Percentiles rank a stretch among this genome's conserved stretches.
These are phyloP conservation scores for Nomia melanderi DNA, from an alignment of 1,140 invertebrate species.

Conservation along the genomic window DNA sequence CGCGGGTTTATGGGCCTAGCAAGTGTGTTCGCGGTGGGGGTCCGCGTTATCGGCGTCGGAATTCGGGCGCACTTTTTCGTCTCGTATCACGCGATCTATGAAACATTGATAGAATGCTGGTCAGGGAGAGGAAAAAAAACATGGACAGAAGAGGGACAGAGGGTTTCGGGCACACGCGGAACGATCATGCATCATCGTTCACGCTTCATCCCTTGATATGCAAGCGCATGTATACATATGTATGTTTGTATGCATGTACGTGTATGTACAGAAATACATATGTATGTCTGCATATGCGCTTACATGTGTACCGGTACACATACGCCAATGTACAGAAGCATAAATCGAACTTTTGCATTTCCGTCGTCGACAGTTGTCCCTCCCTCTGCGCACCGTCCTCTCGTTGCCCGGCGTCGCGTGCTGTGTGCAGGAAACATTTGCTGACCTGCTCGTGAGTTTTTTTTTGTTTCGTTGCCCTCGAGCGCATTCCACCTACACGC, in stretches of 20 bases:
- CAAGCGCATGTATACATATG: constrained; percentile 9
- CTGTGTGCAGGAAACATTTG: constrained; percentile 61
- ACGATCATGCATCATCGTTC: constrained; percentile 62
- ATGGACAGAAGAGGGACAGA: constrained; percentile 55
- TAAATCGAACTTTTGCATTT: constrained; percentile 80
- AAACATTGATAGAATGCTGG: constrained; percentile 66
- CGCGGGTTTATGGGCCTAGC: constrained; percentile 30
- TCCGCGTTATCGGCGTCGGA: constrained; percentile 46
- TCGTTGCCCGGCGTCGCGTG: constrained; percentile 55
- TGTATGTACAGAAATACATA: no score
- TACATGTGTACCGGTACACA: not conserved
- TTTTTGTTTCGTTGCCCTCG: not conserved
- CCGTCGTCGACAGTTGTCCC: constrained; percentile 68
- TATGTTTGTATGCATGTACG: not conserved
- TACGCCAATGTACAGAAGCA: constrained; percentile 62
- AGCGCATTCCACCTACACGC: constrained; percentile 14
- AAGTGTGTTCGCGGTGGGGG: constrained; percentile 3
- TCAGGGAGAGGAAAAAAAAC: constrained; percentile 32
- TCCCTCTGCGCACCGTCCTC: constrained; percentile 27
- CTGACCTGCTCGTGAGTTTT: constrained; percentile 36
- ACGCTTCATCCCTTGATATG: constrained; percentile 57
- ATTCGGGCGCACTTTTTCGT: constrained; percentile 60
- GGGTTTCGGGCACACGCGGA: constrained; percentile 60
- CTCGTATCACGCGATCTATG: constrained; percentile 63
- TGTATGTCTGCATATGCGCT: no score